Evolutionary conservation across 1,140 invertebrate species (phyloP).

Genomic region (Pseudomyrmex concolor): DNA sequence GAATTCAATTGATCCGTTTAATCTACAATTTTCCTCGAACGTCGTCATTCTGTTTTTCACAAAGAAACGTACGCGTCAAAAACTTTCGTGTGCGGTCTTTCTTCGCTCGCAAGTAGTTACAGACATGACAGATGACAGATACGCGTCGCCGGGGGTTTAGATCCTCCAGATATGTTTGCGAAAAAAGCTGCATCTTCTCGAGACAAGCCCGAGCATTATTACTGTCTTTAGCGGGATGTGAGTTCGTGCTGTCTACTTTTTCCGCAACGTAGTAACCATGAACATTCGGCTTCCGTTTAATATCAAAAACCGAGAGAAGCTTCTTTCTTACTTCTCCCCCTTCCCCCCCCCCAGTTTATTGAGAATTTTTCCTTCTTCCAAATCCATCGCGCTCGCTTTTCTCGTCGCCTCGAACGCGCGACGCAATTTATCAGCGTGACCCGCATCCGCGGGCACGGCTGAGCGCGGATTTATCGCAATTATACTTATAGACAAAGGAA

Average conservation of each 20-base stretch:
- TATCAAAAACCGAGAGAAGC: slow-evolving; percentile 26
- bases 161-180: slow-evolving; percentile 41
- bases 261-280: slow-evolving; percentile 3
- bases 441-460: slow-evolving; percentile 48
- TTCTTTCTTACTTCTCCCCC: slow-evolving; percentile 34
- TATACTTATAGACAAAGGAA: slow-evolving; percentile 36
- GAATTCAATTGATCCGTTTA: background rate
- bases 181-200: slow-evolving; percentile 24
- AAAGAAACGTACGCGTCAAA: slow-evolving; percentile 22
- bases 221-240: too few species aligned
- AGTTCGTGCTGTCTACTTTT: too few species aligned
- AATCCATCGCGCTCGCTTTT: slow-evolving; percentile 36
- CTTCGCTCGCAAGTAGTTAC: slow-evolving; percentile 24
- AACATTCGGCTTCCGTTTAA: slow-evolving; percentile 47
- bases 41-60: background rate
- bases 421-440: slow-evolving; percentile 61
- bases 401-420: slow-evolving; percentile 55
- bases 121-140: slow-evolving; percentile 45
- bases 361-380: slow-evolving; percentile 44
- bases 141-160: background rate
- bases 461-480: slow-evolving; percentile 58
- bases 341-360: too few species aligned
- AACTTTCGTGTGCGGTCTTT: background rate
- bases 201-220: background rate
- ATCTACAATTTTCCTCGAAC: background rate